phyloP scores from a whole-genome alignment of 2,888 invertebrate species.

The Drosophila mulleri region DNA sequence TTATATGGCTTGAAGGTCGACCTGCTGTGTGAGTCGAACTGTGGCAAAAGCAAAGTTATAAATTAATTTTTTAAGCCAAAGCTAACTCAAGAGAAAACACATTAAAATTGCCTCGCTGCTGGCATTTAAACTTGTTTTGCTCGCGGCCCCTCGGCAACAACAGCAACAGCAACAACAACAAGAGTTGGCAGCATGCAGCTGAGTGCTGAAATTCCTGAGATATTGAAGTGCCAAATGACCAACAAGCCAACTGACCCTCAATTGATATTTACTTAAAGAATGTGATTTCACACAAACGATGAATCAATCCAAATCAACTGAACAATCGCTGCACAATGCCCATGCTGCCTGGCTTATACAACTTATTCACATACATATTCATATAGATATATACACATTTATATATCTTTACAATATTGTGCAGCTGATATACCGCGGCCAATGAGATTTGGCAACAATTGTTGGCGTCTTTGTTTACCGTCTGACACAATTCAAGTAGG shows the following conservation, averaged over 20 bases:
- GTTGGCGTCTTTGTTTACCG: not conserved
- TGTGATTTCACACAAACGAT: slow-evolving; percentile 20
- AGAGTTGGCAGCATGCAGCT: slow-evolving; percentile 33
- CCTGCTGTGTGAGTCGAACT: slow-evolving; percentile 54
- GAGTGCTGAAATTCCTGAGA: slow-evolving; percentile 54
- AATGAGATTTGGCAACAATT: slow-evolving; percentile 9
- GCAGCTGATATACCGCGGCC: slow-evolving; percentile 1
- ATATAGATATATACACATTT: not conserved
- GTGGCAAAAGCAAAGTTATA: slow-evolving; percentile 57
- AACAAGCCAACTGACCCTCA: slow-evolving; percentile 58
- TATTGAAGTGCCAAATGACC: slow-evolving; percentile 45
- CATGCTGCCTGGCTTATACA: slow-evolving; percentile 4
- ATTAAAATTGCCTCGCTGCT: slow-evolving; percentile 31
- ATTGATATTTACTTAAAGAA: slow-evolving; percentile 54
- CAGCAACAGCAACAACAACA: slow-evolving; percentile 23
- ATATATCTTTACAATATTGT: slow-evolving; percentile 5
- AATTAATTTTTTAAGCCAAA: slow-evolving; percentile 62
- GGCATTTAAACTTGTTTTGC: slow-evolving; percentile 58
- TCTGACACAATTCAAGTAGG: not conserved
- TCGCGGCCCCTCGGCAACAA: slow-evolving; percentile 6
- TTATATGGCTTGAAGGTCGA: slow-evolving; percentile 54
- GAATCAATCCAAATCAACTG: slow-evolving; percentile 25
- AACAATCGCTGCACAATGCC: slow-evolving; percentile 17
- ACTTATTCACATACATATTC: not conserved
- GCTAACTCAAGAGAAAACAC: slow-evolving; percentile 35